Evolutionary conservation across 2,797 vertebrate genomes (phyloP), one percentile per base, ranked within the genome.

Genomic region (Etheostoma nigrum): DNA sequence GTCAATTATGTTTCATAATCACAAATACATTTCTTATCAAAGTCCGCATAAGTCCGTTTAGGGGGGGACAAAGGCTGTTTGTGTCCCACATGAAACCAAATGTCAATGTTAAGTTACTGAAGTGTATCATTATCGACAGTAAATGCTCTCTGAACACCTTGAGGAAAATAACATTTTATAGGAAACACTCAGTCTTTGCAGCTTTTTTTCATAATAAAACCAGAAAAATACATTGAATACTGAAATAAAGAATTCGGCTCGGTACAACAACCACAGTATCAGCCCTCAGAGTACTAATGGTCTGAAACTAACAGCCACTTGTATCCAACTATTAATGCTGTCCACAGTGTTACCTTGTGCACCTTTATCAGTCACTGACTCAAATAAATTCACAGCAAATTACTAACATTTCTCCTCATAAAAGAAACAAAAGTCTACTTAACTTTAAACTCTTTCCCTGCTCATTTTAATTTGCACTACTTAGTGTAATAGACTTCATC

Each of bases 401-500:
- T 8, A 33, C 23, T 44, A 14, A 4, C 2, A 59, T 42, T 8
- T 49, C 36, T 23, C 57, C 42, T 62, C 27, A 21, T 51, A 23
- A 23, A 23, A 23, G 21, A 23, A 23, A 23, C 52, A 47, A 65
- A 80, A 64, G 48, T 59, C 40, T 23, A n/a, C 76, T 76, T 23
- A 59, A 71, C 48, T 60, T 69, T 16, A 45, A 60, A 47, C 33
- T 53, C 19, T 42, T 42, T 47, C n/a, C 16, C 16, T 53, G 47
- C 21, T 63, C 52, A 27, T 67, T 77, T 72, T 19, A 54, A 79
- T 82, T 80, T 65, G 16, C 12, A 4, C 19, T 11, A 19, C 45
- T 63, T 49, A 27, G 10, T 74, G n/a, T 65, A 33, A 79, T 16
- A 60, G 59, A 81, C 54, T 74, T 75, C 45, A 61, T 25, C 11